Evolutionary conservation across 2,113 vertebrate species (phyloP), one percentile per base, ranked within the genome.

Genomic region (Passer domesticus): DNA sequence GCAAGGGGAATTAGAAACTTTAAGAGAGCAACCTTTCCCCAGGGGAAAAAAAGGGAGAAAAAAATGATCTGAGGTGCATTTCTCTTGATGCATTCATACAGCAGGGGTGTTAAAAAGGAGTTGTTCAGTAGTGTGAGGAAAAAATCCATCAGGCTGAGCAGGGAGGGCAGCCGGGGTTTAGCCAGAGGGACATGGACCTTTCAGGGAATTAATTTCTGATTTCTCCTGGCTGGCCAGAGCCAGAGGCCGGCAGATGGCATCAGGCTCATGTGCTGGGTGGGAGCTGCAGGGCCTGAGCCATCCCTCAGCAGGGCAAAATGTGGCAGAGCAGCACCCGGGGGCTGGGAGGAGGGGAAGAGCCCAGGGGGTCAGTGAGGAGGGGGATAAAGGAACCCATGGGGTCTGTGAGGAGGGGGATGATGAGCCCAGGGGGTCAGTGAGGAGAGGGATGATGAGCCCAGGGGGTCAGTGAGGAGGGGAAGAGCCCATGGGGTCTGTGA

Each of bases 161-260:
- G 58, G 47, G 78, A 74, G 69, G n/a, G 43, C 64, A 55, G 66
- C 67, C 1, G 0, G 50, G 53, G 15, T 75, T 56, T 21, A 43
- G 58, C 53, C 2, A 0, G 50, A 63, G 85, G 82, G 39, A 78
- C 18, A 44, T 10, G 69, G 74, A 55, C 27, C 5, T 74, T 88
- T 63, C 1, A 21, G 64, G 77, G 84, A 62, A 78, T 75, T n/a
- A 39, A 84, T 63, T 17, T 7, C 50, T 2, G 4, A 24, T 82
- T 70, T 33, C 60, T 67, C 7, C 0, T 0, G 2, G 37, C 60
- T 13, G 77, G 80, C 41, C 80, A 2, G 6, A 90, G 87, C 49
- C 31, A 5, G 46, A 49, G 79, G 69, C 92, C 83, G 19, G 93
- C 92, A 95, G 93, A 91, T 91, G 95, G 94, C 96, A 96, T 90